A percentile compares a stretch with the other conserved stretches of the same genome.
Conservation (phyloP, 2,113 vertebrate species). For the Podarcis raffonei region DNA sequence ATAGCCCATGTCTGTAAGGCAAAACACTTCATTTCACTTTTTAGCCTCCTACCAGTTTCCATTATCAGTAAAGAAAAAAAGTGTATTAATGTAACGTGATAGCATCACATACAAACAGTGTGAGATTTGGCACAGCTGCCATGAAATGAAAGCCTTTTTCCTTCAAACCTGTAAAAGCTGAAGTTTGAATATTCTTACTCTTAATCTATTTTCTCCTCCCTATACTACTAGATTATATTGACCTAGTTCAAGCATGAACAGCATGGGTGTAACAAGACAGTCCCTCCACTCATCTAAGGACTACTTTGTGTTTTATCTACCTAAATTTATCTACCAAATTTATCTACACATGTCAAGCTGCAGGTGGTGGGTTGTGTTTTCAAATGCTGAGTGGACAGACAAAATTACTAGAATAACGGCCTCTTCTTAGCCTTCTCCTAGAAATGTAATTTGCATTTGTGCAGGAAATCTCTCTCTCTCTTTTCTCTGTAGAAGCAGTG, state of each 20-base stretch:
- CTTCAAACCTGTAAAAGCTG: conserved; percentile 56
- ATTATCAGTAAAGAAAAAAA: conserved; percentile 67
- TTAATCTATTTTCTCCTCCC: conserved; percentile 52
- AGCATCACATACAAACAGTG: conserved; percentile 63
- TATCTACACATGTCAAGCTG: not conserved
- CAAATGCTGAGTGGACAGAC: not conserved
- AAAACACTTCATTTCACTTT: conserved; percentile 65
- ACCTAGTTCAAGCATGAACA: conserved; percentile 25
- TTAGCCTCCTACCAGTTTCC: conserved; percentile 67
- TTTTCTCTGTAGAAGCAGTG: not conserved
- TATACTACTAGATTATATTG: not conserved
- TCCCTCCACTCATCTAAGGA: not conserved
- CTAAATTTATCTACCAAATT: no score
- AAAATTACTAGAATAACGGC: not conserved
- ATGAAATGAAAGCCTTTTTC: conserved; percentile 65
- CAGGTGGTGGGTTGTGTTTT: not conserved
- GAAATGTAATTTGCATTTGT: not conserved
- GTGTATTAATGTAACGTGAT: conserved; percentile 64
- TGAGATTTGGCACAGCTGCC: conserved; percentile 57
- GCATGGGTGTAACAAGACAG: not conserved
- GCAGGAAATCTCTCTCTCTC: not conserved
- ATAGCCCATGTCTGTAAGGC: conserved; percentile 65
- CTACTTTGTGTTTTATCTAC: no score
- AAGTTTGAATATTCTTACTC: conserved; percentile 60
- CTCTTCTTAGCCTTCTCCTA: not conserved